Base-by-base conservation (phyloP, 2,113 vertebrate genomes). In the Paratilapia polleni region DNA sequence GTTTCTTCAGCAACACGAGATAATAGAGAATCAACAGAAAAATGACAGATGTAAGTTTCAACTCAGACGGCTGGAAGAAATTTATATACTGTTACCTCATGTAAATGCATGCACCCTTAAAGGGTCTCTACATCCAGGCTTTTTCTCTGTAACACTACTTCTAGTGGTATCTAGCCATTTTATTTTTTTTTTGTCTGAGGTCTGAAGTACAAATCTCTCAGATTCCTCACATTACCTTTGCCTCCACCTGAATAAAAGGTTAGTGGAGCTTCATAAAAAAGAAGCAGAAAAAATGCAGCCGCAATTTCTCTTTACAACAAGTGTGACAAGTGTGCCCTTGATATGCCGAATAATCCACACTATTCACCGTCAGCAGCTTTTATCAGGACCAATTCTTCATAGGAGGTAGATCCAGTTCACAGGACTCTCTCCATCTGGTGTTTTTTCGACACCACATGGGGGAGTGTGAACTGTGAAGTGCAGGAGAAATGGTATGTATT, bases 121-220 rank as follows among this genome's bases (percentile, higher is more conserved):
- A 11, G 64, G 22, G 64, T 19, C 41, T 47, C 14, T 47, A 26
- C 47, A 15, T 0, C 64, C 64, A 68, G 5, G 22, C 19, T 68
- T 43, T 26, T 47, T 47, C 22, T 68, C 0, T 47, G 38, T 31
- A 13, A 43, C 0, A 0, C 36, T 66, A n/a, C 24, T 66, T 66
- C 36, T 43, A 1, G 36, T 49, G 64, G 22, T 49, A 68, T 47
- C 47, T 28, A 49, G 1, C 2, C 64, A 68, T 68, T 68, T 68
- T 47, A 68, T 6, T 26, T 26, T 68, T 26, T n/a, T n/a, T 47
- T 68, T 68, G 22, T 19, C 41, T 4, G 47, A 1, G 64, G 2
- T 68, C 47, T 68, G 15, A 68, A 68, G 22, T 12, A 26, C 22
- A 68, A 47, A 68, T 68, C 14, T 47, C 38, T 47, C 38, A 68